Evolutionary conservation across 2,113 vertebrate genomes (phyloP).

Genomic region (Aegotheles bennettii): DNA sequence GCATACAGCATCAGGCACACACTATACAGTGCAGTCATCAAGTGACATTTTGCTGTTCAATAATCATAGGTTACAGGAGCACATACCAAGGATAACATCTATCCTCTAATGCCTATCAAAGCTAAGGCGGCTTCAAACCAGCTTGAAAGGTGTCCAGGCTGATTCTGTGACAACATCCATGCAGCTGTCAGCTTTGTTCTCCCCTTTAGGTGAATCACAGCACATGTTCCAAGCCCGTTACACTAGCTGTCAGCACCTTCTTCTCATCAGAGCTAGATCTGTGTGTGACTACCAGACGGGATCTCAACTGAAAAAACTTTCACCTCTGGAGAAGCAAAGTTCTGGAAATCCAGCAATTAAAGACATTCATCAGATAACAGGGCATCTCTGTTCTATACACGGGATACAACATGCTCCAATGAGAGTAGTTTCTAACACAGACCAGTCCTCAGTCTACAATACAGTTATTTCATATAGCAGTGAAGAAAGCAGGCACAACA

Average conservation of each 20-base stretch:
- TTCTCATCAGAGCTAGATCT: background rate
- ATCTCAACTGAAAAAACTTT: background rate
- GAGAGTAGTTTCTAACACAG: background rate
- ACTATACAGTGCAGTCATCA: background rate
- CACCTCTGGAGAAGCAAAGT: background rate
- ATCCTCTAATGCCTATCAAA: background rate
- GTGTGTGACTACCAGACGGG: background rate
- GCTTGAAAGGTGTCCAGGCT: background rate
- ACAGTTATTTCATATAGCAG: background rate
- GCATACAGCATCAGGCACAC: background rate
- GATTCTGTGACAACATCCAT: background rate
- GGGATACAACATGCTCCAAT: background rate
- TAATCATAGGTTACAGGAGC: background rate
- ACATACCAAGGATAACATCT: background rate
- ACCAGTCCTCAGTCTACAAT: background rate
- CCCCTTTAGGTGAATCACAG: accelerated
- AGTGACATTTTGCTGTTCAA: background rate
- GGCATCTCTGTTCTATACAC: background rate
- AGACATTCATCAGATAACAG: background rate
- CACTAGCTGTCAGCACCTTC: background rate
- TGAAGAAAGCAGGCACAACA: background rate
- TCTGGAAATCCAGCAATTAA: background rate
- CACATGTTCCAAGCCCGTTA: background rate
- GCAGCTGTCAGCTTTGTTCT: background rate
- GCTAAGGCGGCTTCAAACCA: background rate